Evolutionary conservation across 2,113 vertebrate species (phyloP), one percentile per base, ranked within the genome.

Genomic region (Condylura cristata): DNA sequence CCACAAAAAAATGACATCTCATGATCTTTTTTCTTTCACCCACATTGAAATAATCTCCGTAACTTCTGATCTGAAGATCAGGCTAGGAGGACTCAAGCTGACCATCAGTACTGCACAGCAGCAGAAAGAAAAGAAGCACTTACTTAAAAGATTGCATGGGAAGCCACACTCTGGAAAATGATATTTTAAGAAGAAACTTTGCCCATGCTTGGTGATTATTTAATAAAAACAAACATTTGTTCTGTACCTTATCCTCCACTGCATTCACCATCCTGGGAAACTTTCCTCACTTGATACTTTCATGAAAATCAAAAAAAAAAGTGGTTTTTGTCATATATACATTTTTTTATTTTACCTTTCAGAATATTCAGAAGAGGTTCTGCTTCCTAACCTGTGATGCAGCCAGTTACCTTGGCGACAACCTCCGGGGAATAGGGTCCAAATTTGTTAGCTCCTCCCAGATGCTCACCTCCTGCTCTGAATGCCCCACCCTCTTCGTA

Each of bases 281-380:
- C 66, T 48, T 17, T 71, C 87, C 41, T 37, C 32, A 48, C 16
- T n/a, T n/a, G 46, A 61, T 41, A 24, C 81, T 84, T 65, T 12
- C 63, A 44, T 32, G 10, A 93, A 95, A 32, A 41, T 72, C 70
- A 18, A 70, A 79, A 46, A 32, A 75, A 56, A 32, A 13, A 13
- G 14, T 6, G 68, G 7, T 70, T 96, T 70, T 53, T 81, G 81
- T 93, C 44, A 18, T 68, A 28, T 24, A 0, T 28, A 44, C 32
- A 10, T 78, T 68, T 3, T 3, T 82, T 32, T 95, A 3, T 96
- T 97, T 98, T 98, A 6, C 71, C 96, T 97, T 97, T 18, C 97
- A 99, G 99, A 99, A 99, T 98, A 99, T 99, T 97, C 99, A 99
- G 98, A 99, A 99, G 93, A 99, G 99, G 97, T 99, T 99, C 98